Conservation (phyloP, 2,797 vertebrate species). For the Labroides dimidiatus region DNA sequence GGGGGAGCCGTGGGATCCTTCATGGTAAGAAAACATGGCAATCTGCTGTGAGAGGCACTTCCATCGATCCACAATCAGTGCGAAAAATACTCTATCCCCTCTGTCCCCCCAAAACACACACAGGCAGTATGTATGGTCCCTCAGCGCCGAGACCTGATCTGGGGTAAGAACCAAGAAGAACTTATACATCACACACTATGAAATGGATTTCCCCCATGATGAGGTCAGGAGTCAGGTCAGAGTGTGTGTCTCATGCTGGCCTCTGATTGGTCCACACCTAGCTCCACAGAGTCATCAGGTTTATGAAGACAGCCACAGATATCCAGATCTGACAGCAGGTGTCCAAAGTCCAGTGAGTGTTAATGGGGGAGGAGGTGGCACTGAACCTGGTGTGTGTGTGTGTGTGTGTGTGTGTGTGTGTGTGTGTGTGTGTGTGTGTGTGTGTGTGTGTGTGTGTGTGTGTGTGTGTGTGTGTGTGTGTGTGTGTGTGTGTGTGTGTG, state of each 20-base stretch:
- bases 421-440: slow-evolving; percentile 12
- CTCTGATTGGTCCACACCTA: slow-evolving; percentile 18
- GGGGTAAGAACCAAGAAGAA: slow-evolving; percentile 15
- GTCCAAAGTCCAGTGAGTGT: slow-evolving; percentile 22
- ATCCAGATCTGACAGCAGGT: slow-evolving; percentile 3
- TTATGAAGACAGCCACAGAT: slow-evolving; percentile 26
- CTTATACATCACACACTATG: slow-evolving; percentile 21
- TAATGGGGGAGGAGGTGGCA: slow-evolving; percentile 13
- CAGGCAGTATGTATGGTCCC: not conserved
- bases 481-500: slow-evolving; percentile 5
- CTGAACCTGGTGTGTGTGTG: slow-evolving; percentile 5
- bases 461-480: slow-evolving; percentile 14
- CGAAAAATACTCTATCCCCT: slow-evolving; percentile 17
- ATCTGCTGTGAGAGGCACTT: slow-evolving; percentile 56
- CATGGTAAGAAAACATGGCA: slow-evolving; percentile 4
- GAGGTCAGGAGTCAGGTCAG: slow-evolving; percentile 1
- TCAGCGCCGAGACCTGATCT: slow-evolving; percentile 7
- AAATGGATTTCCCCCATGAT: too few species aligned
- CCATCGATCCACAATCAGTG: slow-evolving; percentile 30
- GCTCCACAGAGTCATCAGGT: slow-evolving; percentile 12
- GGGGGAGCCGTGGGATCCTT: slow-evolving; percentile 15
- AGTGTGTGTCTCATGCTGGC: slow-evolving; percentile 20
- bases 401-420: slow-evolving; percentile 11
- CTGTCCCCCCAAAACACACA: not conserved
- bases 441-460: slow-evolving; percentile 5